These are phyloP conservation scores for Adelphocoris suturalis DNA, from an alignment of 2,888 invertebrate genomes.

Conservation along the genomic window DNA sequence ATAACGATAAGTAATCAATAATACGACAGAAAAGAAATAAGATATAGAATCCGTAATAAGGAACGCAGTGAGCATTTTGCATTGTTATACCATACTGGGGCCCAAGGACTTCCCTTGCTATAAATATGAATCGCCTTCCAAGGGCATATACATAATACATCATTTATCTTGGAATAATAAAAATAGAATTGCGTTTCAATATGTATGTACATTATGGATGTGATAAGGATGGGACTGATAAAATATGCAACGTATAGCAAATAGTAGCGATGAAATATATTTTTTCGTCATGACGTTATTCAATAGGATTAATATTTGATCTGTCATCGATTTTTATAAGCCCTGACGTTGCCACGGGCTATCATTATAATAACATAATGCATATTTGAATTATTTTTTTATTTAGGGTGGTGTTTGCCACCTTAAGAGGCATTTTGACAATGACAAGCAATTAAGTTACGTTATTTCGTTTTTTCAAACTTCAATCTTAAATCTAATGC, in stretches of 20 bases:
- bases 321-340: neutral
- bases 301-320: neutral
- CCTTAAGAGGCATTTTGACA: no score
- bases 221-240: neutral
- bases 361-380: no score
- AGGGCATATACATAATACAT: slow-evolving; percentile 13
- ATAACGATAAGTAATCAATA: no score
- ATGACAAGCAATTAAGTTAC: no score
- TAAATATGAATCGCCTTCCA: slow-evolving; percentile 11
- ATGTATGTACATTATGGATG: slow-evolving; percentile 9
- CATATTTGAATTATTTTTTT: no score
- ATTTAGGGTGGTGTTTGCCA: no score
- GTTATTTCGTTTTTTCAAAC: no score
- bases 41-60: no score
- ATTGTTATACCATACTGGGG: neutral
- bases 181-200: neutral
- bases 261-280: neutral
- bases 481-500: no score
- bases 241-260: neutral
- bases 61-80: neutral
- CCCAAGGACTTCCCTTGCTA: neutral
- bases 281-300: neutral
- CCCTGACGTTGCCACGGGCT: no score
- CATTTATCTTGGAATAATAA: slow-evolving; percentile 10
- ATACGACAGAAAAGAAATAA: no score